A percentile compares a stretch with the other conserved stretches of the same genome.
Evolutionary conservation across 64 coral and sea anemone species (phyloP).

Genomic region (Dendrophyllia cribrosa): DNA sequence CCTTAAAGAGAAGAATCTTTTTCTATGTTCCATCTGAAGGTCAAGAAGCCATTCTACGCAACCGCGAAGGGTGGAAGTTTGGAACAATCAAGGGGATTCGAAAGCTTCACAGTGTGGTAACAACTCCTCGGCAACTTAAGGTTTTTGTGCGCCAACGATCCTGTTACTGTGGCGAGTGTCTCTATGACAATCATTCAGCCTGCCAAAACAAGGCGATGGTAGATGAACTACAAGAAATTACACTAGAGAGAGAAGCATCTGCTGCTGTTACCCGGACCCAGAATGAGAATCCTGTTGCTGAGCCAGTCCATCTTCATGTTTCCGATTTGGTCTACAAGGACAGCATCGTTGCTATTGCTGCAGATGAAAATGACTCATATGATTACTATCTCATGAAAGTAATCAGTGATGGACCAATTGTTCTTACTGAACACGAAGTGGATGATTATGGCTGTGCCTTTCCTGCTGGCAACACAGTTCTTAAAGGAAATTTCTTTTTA

Average conservation of each 20-base stretch:
- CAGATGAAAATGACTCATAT: constrained; percentile 40
- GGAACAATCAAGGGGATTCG: constrained; percentile 21
- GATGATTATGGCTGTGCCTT: constrained; percentile 60
- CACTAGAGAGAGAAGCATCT: constrained; percentile 13
- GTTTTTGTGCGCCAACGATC: constrained; percentile 16
- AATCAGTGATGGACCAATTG: constrained; percentile 10
- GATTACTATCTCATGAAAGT: constrained; percentile 66
- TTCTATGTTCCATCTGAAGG: constrained; percentile 1
- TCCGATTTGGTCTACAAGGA: constrained; percentile 21
- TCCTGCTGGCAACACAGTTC: not conserved
- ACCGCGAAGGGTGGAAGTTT: not conserved
- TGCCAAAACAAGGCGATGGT: constrained; percentile 52
- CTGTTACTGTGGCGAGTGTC: constrained; percentile 47
- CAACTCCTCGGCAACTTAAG: constrained; percentile 20
- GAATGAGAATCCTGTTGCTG: not conserved
- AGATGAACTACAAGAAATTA: constrained; percentile 30
- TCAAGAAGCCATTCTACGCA: not conserved
- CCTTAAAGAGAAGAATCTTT: not conserved
- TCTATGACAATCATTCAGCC: not conserved
- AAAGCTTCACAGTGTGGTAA: constrained; percentile 41
- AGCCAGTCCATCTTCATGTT: not conserved
- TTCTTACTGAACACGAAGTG: not conserved
- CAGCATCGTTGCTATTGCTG: constrained; percentile 36
- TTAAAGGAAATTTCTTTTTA: constrained; percentile 39
- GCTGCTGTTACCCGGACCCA: constrained; percentile 37